Evolutionary conservation across 2,113 vertebrate genomes (phyloP).

Genomic region (Sialia sialis): DNA sequence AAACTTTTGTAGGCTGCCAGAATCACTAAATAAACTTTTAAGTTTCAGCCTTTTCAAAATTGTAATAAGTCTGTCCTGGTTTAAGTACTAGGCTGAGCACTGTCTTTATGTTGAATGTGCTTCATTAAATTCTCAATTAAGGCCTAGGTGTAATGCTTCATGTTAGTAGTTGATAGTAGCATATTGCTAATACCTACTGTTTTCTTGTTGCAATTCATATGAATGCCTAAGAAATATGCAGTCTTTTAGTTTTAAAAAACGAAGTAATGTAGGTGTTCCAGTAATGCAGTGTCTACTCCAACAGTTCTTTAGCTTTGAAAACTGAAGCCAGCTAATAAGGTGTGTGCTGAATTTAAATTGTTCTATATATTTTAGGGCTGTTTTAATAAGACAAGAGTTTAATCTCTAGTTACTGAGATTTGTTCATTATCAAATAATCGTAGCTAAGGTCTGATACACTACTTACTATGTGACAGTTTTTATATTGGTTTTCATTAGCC

Average conservation of each 20-base stretch:
- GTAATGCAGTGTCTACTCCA: not conserved
- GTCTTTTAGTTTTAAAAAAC: not conserved
- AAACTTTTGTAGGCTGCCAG: not conserved
- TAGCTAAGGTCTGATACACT: not conserved
- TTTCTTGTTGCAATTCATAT: not conserved
- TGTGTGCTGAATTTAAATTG: not conserved
- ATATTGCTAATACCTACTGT: not conserved
- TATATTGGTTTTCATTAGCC: not conserved
- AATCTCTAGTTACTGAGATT: not conserved
- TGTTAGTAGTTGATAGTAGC: not conserved
- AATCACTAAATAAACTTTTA: not conserved
- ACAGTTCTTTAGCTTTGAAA: not conserved
- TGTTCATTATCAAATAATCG: not conserved
- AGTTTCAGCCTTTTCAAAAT: not conserved
- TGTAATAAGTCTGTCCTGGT: not conserved
- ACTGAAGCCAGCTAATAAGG: not conserved
- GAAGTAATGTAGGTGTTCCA: not conserved
- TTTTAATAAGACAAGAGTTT: not conserved
- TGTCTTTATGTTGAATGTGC: not conserved
- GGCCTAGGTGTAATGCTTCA: not conserved
- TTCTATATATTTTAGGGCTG: not conserved
- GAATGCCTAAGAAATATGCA: not conserved
- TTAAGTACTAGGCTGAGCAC: not conserved
- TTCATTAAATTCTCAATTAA: not conserved
- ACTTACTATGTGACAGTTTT: not conserved